These are phyloP conservation scores for Trinorchestia longiramus DNA, from an alignment of 1,140 invertebrate species.

Conservation along the genomic window DNA sequence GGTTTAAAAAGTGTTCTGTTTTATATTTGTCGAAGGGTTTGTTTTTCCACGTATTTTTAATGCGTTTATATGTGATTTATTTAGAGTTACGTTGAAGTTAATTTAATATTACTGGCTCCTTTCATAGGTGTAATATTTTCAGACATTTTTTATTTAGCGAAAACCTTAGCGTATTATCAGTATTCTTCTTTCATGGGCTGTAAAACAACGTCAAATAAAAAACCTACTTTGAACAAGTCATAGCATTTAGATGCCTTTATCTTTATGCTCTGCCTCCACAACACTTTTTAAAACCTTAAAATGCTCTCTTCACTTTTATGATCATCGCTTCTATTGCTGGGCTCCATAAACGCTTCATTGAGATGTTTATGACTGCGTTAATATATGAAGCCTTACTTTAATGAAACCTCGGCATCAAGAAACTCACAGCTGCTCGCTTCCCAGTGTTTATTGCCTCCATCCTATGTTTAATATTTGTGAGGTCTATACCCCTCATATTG, in stretches of 20 bases:
- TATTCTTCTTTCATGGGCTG: background rate
- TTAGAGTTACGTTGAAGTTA: background rate
- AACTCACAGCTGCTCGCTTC: background rate
- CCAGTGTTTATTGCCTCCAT: background rate
- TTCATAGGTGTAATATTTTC: background rate
- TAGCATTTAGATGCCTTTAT: background rate
- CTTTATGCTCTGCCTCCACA: background rate
- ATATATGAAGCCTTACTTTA: background rate
- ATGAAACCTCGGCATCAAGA: background rate
- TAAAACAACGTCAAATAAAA: background rate
- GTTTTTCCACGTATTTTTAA: too few species aligned
- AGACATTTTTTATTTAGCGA: background rate
- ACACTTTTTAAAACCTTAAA: background rate
- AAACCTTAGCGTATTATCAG: background rate
- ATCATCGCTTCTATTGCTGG: conserved; percentile 6
- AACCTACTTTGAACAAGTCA: background rate
- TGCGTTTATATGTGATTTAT: background rate
- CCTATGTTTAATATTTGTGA: background rate
- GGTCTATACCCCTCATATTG: background rate
- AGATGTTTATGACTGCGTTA: background rate
- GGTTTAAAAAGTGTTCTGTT: background rate
- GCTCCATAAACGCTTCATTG: background rate
- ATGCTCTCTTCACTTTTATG: background rate
- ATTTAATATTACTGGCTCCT: background rate
- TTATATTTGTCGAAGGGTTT: background rate